Evolutionary conservation across 1,140 invertebrate genomes (phyloP).

Genomic region (Achatina immaculata): DNA sequence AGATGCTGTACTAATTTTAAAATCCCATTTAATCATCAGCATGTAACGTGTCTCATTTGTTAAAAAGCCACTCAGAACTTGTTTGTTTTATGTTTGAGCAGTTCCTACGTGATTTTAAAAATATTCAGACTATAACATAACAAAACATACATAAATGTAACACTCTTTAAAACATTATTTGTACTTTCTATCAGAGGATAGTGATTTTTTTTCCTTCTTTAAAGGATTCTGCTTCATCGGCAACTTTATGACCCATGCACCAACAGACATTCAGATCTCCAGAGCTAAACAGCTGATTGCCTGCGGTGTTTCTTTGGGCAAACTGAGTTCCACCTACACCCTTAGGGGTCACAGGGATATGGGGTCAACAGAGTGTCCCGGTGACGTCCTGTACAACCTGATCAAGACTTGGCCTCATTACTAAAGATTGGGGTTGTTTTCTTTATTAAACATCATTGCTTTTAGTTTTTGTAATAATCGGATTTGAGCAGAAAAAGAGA

Average conservation of each 20-base stretch:
- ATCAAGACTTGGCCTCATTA: constrained; percentile 23
- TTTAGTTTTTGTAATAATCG: background rate
- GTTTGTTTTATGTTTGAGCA: too few relatives aligned
- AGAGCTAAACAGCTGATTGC: background rate
- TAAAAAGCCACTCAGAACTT: too few relatives aligned
- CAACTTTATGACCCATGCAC: background rate
- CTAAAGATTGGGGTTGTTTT: background rate
- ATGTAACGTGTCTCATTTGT: too few relatives aligned
- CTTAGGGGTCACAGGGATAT: constrained; percentile 8
- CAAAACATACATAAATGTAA: too few relatives aligned
- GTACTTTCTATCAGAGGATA: too few relatives aligned
- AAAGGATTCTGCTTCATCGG: constrained; percentile 11
- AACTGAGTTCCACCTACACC: background rate
- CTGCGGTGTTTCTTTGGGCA: background rate
- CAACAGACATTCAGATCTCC: background rate
- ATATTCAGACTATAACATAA: too few relatives aligned
- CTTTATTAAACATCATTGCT: background rate
- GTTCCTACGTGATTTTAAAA: too few relatives aligned
- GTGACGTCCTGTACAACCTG: background rate
- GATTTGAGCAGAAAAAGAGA: background rate
- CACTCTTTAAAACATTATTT: too few relatives aligned
- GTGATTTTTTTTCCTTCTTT: too few relatives aligned
- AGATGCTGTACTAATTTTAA: too few relatives aligned
- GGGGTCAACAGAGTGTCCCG: constrained; percentile 5
- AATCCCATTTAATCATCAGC: too few relatives aligned